phyloP scores from a whole-genome alignment of 2,888 invertebrate species.

The Cheilosia grossa region DNA sequence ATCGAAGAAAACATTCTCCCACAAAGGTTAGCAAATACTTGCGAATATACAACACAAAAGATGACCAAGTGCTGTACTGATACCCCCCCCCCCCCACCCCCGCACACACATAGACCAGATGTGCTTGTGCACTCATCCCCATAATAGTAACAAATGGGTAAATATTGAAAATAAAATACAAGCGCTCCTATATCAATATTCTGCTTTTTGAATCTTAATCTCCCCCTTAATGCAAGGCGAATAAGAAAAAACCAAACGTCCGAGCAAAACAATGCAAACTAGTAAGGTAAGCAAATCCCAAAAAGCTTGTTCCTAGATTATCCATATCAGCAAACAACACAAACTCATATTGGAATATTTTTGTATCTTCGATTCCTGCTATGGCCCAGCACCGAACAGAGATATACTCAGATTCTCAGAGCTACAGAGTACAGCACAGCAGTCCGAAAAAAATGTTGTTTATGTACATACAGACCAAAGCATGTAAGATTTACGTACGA shows the following conservation, averaged over 20 bases:
- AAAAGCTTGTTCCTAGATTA: constrained; percentile 67
- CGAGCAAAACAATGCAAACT: constrained; percentile 51
- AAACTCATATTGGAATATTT: constrained; percentile 52
- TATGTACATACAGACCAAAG: constrained; percentile 60
- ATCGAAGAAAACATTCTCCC: background rate
- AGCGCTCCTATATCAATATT: constrained; percentile 51
- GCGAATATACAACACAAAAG: background rate
- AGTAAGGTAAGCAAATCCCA: constrained; percentile 65
- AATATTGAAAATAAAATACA: constrained; percentile 62
- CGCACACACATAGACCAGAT: constrained; percentile 24
- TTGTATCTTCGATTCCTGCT: constrained; percentile 41
- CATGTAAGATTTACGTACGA: constrained; percentile 73
- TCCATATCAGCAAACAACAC: constrained; percentile 67
- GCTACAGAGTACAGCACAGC: constrained; percentile 20
- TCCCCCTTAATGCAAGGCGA: constrained; percentile 40
- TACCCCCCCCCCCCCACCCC: background rate
- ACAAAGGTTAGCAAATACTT: background rate
- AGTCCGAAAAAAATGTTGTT: constrained; percentile 57
- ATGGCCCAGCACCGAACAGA: background rate
- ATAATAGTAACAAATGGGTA: constrained; percentile 43
- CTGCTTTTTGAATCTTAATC: constrained; percentile 72
- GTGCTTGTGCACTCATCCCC: constrained; percentile 17
- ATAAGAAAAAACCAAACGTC: background rate
- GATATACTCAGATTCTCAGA: background rate
- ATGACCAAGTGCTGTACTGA: background rate